Evolutionary conservation across 1,140 invertebrate species (phyloP).

Genomic region (Pristionchus pacificus): DNA sequence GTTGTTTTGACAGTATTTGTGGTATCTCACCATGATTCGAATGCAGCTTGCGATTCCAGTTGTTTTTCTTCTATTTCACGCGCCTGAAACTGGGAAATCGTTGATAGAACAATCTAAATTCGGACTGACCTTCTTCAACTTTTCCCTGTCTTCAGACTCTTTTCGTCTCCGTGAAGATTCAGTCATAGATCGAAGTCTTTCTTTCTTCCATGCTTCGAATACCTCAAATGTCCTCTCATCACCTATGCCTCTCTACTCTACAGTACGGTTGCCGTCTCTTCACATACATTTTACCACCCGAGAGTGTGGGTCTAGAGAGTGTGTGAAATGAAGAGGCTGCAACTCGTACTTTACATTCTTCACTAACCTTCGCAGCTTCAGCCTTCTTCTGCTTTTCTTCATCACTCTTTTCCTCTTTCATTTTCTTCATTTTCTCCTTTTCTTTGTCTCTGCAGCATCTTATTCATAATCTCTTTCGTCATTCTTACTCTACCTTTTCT

Average conservation of each 20-base stretch:
- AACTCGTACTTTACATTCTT: too few relatives aligned
- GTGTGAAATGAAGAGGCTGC: too few relatives aligned
- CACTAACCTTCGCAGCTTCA: not conserved
- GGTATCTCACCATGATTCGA: not conserved
- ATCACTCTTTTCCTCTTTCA: not conserved
- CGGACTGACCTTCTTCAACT: not conserved
- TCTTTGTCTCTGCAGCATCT: not conserved
- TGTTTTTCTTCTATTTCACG: not conserved
- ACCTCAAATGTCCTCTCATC: not conserved
- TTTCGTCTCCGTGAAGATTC: not conserved
- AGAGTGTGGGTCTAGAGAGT: too few relatives aligned
- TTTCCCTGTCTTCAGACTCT: not conserved
- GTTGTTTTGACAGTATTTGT: too few relatives aligned
- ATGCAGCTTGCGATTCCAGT: not conserved
- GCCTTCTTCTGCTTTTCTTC: not conserved
- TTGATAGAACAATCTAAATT: too few relatives aligned
- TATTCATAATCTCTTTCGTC: not conserved
- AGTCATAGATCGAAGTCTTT: not conserved
- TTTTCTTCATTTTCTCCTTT: not conserved
- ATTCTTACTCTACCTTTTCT: not conserved
- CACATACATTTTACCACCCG: too few relatives aligned
- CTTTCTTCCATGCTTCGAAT: not conserved
- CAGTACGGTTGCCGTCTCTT: too few relatives aligned
- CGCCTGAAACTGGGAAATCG: too few relatives aligned
- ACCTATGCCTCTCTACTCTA: not conserved